Conservation (phyloP, 2,797 vertebrate species). For the Tragopan temminckii region DNA sequence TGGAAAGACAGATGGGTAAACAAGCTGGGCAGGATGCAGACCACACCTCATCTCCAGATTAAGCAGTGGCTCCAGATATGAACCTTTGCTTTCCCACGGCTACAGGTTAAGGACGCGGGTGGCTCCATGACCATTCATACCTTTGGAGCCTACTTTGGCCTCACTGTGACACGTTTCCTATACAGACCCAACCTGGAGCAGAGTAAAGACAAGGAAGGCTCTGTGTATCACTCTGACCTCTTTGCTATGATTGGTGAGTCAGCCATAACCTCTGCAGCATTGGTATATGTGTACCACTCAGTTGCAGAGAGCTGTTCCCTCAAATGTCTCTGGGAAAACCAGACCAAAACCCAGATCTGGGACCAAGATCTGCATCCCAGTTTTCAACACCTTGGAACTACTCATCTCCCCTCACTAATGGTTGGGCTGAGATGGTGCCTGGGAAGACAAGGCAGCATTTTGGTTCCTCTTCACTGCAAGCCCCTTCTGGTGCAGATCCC, state of each 20-base stretch:
- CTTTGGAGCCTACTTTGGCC: conserved; percentile 95
- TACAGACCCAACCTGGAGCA: conserved; percentile 89
- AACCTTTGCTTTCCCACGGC: neutral
- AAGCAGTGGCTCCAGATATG: rapidly evolving
- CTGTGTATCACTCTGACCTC: conserved; percentile 91
- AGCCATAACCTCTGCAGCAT: neutral
- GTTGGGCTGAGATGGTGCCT: neutral
- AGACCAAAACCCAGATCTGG: neutral
- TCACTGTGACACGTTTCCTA: conserved; percentile 92
- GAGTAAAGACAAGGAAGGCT: conserved; percentile 86
- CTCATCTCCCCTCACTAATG: neutral
- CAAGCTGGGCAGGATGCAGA: neutral
- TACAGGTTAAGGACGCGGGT: conserved; percentile 92
- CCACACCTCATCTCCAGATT: neutral
- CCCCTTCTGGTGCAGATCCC: neutral
- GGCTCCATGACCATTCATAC: conserved; percentile 97
- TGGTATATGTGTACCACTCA: rapidly evolving
- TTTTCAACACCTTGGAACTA: neutral
- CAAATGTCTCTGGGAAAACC: neutral
- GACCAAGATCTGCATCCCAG: neutral
- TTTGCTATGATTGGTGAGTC: conserved; percentile 97
- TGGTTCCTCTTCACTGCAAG: neutral
- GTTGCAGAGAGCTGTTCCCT: neutral
- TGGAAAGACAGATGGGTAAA: neutral
- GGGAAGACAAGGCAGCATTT: neutral